Conservation (phyloP, 2,888 invertebrate species). For the Dione juno region DNA sequence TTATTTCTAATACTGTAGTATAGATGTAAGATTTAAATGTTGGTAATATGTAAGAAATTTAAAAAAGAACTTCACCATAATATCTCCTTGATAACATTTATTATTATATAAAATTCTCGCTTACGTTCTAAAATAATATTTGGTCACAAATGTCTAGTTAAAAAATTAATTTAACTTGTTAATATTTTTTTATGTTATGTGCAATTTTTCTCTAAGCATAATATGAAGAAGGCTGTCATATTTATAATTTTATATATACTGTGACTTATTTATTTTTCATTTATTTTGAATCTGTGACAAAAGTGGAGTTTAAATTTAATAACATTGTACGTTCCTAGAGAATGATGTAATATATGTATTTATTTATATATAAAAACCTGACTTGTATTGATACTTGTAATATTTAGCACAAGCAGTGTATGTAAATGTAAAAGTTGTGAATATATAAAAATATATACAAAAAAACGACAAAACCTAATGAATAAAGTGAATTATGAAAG, state of each 20-base stretch:
- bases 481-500: slow-evolving; percentile 58
- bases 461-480: slow-evolving; percentile 53
- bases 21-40: slow-evolving; percentile 31
- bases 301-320: slow-evolving; percentile 9
- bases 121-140: background rate
- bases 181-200: background rate
- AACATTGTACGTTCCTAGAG: slow-evolving; percentile 24
- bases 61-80: slow-evolving; percentile 6
- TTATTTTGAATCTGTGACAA: slow-evolving; percentile 21
- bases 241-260: background rate
- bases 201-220: slow-evolving; percentile 12
- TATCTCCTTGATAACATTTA: background rate
- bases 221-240: slow-evolving; percentile 8
- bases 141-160: slow-evolving; percentile 6
- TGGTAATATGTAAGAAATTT: slow-evolving; percentile 1
- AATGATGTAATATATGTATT: slow-evolving; percentile 10
- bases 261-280: background rate
- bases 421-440: slow-evolving; percentile 65
- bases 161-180: background rate
- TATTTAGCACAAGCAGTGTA: slow-evolving; percentile 52
- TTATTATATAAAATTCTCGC: background rate
- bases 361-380: background rate
- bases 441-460: slow-evolving; percentile 59
- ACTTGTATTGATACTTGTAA: slow-evolving; percentile 19
- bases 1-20: slow-evolving; percentile 36